Base-by-base conservation (phyloP, 2,888 invertebrate species). In the Liodrosophila aerea region DNA sequence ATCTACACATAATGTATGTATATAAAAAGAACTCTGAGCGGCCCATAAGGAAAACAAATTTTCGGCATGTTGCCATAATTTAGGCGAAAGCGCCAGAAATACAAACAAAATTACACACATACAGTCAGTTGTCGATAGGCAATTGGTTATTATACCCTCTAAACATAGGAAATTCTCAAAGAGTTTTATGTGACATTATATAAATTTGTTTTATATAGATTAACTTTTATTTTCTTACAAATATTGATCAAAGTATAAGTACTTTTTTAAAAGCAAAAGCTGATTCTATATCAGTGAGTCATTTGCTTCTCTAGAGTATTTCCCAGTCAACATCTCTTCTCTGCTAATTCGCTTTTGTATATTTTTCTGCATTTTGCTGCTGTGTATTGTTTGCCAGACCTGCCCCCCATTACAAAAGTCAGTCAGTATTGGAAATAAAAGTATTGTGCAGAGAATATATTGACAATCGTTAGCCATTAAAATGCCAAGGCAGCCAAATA, bases 381-480 rank as follows among this genome's bases (percentile, higher is more conserved):
- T 54, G 45, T 52, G 18, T 30, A 40, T 63, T 69, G 56, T 41
- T 39, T 40, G 31, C 30, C n/a, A n/a, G n/a, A n/a, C n/a, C n/a
- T n/a, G n/a, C n/a, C n/a, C 44, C 37, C 30, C 31, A 64, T 47
- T 22, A 22, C 22, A 65, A 65, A 52, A 58, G 58, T 50, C 65
- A 43, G 59, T 31, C 16, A 13, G 39, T 45, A 71, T 65, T 65
- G 50, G 60, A 59, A 54, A 53, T 61, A 59, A 62, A 53, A 83
- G 60, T 53, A 57, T 69, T 44, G 37, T 4, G 3, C 8, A 46
- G 11, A 49, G 44, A 59, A 69, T 69, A 76, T 77, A 77, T 77
- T 76, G 76, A 81, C 74, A 84, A 81, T 77, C 62, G 62, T 50
- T 60, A 52, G 64, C 82, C 85, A 76, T 77, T 77, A 73, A 77